phyloP scores from a whole-genome alignment of 2,797 vertebrate genomes.

The Thaleichthys pacificus region DNA sequence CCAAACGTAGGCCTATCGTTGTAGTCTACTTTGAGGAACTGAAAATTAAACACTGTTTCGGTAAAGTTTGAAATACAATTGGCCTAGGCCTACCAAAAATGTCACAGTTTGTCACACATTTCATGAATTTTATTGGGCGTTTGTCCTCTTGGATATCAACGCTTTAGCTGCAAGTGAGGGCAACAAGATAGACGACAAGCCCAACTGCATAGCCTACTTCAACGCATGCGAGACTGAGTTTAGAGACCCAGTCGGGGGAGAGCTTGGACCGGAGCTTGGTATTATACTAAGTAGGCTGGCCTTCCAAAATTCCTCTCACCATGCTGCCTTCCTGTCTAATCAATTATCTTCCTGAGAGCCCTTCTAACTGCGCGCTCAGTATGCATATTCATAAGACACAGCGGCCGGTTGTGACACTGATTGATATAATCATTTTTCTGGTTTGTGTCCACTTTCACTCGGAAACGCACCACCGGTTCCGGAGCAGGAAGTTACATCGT shows the following conservation, averaged over 20 bases:
- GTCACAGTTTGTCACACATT: constrained; percentile 19
- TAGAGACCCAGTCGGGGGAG: constrained; percentile 51
- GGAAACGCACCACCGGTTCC: constrained; percentile 26
- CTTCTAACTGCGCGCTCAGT: constrained; percentile 72
- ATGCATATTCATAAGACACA: constrained; percentile 84
- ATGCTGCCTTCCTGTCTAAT: constrained; percentile 80
- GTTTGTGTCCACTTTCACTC: constrained; percentile 44
- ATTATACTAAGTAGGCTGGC: constrained; percentile 32
- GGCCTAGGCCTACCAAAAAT: not conserved
- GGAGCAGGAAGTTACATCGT: constrained; percentile 32
- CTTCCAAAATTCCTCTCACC: constrained; percentile 51
- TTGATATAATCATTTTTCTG: constrained; percentile 74
- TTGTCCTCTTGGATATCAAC: constrained; percentile 7
- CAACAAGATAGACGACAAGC: constrained; percentile 38
- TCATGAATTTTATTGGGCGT: constrained; percentile 10
- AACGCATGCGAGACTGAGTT: constrained; percentile 25
- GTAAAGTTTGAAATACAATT: constrained; percentile 1
- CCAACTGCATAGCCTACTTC: not conserved
- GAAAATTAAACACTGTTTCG: not conserved
- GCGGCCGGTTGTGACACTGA: constrained; percentile 76
- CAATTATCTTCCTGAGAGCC: constrained; percentile 80
- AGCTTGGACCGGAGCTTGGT: constrained; percentile 19
- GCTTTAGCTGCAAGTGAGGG: constrained; percentile 6
- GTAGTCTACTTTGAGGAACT: not conserved
- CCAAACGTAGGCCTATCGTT: no score